Evolutionary conservation across 2,113 vertebrate genomes (phyloP), one percentile per base, ranked within the genome.

Genomic region (Balaeniceps rex): DNA sequence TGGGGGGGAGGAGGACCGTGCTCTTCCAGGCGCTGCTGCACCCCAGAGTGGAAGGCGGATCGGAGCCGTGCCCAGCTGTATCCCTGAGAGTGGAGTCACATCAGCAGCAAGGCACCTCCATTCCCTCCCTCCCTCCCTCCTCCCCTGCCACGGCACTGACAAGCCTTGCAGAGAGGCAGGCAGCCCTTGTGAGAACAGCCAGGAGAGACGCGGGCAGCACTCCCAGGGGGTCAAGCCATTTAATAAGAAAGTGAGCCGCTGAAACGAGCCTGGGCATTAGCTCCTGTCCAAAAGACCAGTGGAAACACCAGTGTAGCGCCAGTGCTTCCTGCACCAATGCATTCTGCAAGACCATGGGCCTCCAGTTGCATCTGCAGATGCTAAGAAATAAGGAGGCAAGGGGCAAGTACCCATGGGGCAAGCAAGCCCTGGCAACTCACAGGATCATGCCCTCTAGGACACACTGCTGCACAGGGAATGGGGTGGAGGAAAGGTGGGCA

Each of bases 11-110:
- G 29, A 49, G 61, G 29, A n/a, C 33, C 3, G 1, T 28, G 65
- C 8, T 57, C 52, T 65, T 55, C 70, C 69, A 79, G 31, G 9
- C 34, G 33, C 38, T 84, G 61, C 87, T 83, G 60, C 26, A 44
- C 11, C 33, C 38, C 44, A 28, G 71, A 66, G 33, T 3, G 0
- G 33, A 58, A 58, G 33, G 24, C 0, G 1, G 55, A 49, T 51
- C 0, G 1, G 74, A 77, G n/a, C 19, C 3, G 1, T 76, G 38
- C 11, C n/a, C 76, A 63, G 49, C 57, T 88, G 58, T 55, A 64
- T 12, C 28, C 25, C 75, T 22, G 18, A 36, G 24, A 81, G 34
- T 33, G 15, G 38, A 26, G 51, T 26, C 58, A 60, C 12, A 34
- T 28, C 25, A 47, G 61, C 64, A 64, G 75, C 9, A 19, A 76